Conservation (phyloP, 1,140 invertebrate genomes). For the Cyclina sinensis region DNA sequence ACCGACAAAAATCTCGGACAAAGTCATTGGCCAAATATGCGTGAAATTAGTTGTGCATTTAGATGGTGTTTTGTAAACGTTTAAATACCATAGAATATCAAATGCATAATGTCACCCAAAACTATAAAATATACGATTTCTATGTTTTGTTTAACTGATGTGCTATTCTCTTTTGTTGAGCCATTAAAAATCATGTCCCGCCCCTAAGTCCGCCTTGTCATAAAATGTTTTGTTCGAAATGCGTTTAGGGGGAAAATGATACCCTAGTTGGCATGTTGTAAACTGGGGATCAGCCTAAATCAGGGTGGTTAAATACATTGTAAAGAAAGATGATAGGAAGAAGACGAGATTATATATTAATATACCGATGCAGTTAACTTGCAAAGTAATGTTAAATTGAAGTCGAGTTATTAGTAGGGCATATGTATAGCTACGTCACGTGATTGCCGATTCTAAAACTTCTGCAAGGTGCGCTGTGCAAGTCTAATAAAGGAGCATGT, state of each 20-base stretch:
- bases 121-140: background rate
- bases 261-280: background rate
- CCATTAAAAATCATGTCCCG: conserved; percentile 35
- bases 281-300: background rate
- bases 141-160: background rate
- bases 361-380: no score
- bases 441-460: no score
- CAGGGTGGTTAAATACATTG: no score
- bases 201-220: conserved; percentile 15
- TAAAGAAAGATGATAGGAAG: no score
- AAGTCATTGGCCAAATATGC: conserved; percentile 8
- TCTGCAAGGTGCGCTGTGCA: no score
- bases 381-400: no score
- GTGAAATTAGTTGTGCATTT: background rate
- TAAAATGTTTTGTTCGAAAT: conserved; percentile 1
- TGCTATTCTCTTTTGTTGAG: conserved; percentile 22
- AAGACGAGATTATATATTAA: no score
- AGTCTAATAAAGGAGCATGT: no score
- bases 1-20: conserved; percentile 5
- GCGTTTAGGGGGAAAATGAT: background rate
- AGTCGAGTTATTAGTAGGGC: no score
- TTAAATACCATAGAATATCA: background rate
- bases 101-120: conserved; percentile 6
- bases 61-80: background rate
- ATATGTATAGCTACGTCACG: no score